Conservation (phyloP, 2,888 invertebrate genomes). For the Tillus elongatus region DNA sequence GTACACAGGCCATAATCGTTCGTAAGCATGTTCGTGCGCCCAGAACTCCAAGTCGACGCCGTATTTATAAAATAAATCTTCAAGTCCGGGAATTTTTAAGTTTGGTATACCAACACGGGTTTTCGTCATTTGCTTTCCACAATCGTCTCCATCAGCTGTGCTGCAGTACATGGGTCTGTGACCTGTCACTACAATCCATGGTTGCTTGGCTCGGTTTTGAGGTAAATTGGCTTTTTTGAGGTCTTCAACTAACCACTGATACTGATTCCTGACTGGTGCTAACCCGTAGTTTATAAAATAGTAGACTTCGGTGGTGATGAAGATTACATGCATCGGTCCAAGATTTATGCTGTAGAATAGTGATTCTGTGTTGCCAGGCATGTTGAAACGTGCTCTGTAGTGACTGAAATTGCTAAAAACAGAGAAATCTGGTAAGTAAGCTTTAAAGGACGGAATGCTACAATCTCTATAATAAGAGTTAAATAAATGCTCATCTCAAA, state of each 20-base stretch:
- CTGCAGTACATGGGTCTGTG: conserved; percentile 75
- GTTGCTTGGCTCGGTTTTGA: conserved; percentile 60
- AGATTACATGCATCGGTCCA: conserved; percentile 84
- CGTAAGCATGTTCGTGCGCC: conserved; percentile 98
- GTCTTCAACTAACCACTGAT: conserved; percentile 79
- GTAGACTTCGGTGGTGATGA: conserved; percentile 89
- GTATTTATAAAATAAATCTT: conserved; percentile 74
- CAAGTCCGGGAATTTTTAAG: conserved; percentile 57
- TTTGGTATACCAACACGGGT: conserved; percentile 55
- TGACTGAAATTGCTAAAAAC: conserved; percentile 83
- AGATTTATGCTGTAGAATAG: conserved; percentile 81
- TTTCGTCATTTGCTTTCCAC: conserved; percentile 52
- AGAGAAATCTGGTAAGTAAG: conserved; percentile 11
- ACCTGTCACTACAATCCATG: conserved; percentile 67
- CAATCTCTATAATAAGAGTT: too few relatives aligned
- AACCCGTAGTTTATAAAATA: conserved; percentile 84
- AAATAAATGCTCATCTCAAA: conserved; percentile 4
- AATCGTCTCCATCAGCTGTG: conserved; percentile 61
- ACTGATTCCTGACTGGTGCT: conserved; percentile 69
- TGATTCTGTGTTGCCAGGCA: conserved; percentile 69
- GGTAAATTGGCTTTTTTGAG: conserved; percentile 62
- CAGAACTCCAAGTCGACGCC: conserved; percentile 91
- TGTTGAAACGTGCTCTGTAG: conserved; percentile 82
- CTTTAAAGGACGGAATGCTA: too few relatives aligned
- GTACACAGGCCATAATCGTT: conserved; percentile 90